phyloP scores from a whole-genome alignment of 2,797 vertebrate species.

The Naso thynnoides region DNA sequence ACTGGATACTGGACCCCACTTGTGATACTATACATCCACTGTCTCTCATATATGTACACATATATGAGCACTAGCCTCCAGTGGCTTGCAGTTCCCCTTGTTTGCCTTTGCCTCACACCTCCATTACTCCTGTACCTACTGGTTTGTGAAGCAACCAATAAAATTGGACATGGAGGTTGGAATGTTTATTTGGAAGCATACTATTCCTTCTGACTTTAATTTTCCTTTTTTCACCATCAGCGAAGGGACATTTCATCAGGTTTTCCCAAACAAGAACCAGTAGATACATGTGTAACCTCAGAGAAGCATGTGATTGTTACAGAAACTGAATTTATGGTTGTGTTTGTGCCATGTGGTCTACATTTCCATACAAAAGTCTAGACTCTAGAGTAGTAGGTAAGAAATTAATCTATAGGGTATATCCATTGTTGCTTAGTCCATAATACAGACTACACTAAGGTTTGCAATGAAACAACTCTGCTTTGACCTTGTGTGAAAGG shows the following conservation, averaged over 20 bases:
- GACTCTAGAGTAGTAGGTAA: not conserved
- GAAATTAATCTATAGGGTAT: not conserved
- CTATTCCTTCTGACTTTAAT: constrained; percentile 24
- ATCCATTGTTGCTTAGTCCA: constrained; percentile 4
- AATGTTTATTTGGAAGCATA: constrained; percentile 39
- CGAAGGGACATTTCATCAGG: constrained; percentile 39
- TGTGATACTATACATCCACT: constrained; percentile 42
- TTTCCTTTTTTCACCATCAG: constrained; percentile 27
- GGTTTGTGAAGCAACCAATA: constrained; percentile 84
- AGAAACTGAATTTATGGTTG: constrained; percentile 17
- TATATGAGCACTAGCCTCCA: constrained; percentile 44
- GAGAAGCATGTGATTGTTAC: constrained; percentile 40
- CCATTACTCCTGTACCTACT: constrained; percentile 84
- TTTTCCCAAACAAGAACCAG: constrained; percentile 78
- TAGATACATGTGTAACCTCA: constrained; percentile 81
- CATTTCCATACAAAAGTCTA: not conserved
- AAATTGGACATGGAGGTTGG: constrained; percentile 81
- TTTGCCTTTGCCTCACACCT: constrained; percentile 37
- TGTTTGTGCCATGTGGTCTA: constrained; percentile 29
- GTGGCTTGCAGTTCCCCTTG: constrained; percentile 33
- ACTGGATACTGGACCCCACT: constrained; percentile 39
- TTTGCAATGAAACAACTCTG: constrained; percentile 21
- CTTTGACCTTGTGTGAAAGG: constrained; percentile 55
- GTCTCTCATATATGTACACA: constrained; percentile 13
- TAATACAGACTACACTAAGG: constrained; percentile 9